Conservation (phyloP, 2,113 vertebrate species). For the Falco punctatus region DNA sequence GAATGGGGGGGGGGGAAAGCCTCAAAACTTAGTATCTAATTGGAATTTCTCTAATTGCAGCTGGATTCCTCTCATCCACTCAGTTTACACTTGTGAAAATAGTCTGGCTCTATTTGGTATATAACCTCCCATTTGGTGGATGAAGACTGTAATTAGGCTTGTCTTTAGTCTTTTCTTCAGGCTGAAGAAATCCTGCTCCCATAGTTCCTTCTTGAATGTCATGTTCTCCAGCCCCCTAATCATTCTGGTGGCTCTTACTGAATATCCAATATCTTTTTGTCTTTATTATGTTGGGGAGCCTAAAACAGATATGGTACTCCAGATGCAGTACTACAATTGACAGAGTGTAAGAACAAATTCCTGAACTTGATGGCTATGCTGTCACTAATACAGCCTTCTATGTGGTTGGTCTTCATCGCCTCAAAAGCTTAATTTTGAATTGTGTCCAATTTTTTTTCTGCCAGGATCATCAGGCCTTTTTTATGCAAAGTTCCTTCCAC, state of each 20-base stretch:
- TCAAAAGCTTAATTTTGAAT: neutral
- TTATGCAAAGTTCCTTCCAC: neutral
- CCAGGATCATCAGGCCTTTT: neutral
- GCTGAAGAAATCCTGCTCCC: neutral
- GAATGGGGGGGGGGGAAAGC: too few species aligned
- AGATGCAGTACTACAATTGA: neutral
- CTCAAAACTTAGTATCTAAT: neutral
- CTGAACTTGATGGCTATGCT: neutral
- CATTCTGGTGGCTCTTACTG: neutral
- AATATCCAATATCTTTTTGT: neutral
- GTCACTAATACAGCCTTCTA: neutral
- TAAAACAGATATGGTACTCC: neutral
- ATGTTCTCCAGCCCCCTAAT: neutral
- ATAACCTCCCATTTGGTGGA: neutral
- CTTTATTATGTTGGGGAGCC: neutral
- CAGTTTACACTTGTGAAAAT: neutral
- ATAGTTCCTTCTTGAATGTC: neutral
- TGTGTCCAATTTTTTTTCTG: neutral
- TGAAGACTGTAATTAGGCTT: neutral
- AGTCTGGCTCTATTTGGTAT: neutral
- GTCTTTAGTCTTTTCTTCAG: neutral
- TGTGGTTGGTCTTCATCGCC: neutral
- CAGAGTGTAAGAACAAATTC: neutral
- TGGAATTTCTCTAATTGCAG: neutral
- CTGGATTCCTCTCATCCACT: neutral